Conservation (phyloP, 2,888 invertebrate species). For the Ectemnius lituratus region DNA sequence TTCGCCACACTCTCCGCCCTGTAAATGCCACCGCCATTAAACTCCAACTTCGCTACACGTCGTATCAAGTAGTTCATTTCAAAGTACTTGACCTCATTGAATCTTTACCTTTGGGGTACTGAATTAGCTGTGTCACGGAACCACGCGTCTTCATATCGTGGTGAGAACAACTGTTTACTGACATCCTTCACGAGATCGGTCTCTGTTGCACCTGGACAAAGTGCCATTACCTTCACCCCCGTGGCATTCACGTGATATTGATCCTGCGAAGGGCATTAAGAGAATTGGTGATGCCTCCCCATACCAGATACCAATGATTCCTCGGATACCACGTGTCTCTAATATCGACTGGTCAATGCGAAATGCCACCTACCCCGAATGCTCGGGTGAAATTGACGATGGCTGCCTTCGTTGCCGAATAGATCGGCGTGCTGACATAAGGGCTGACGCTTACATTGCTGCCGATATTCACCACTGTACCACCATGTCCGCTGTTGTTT, state of each 20-base stretch:
- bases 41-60: no score
- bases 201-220: conserved; percentile 86
- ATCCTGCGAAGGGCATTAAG: conserved; percentile 78
- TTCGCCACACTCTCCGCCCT: conserved; percentile 85
- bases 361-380: conserved; percentile 81
- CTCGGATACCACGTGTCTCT: neutral
- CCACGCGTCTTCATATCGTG: conserved; percentile 87
- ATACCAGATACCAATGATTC: neutral
- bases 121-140: conserved; percentile 83
- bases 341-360: neutral
- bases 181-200: conserved; percentile 83
- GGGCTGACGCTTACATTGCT: conserved; percentile 85
- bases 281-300: neutral
- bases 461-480: conserved; percentile 87
- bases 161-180: conserved; percentile 84
- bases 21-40: conserved; percentile 67
- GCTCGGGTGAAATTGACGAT: conserved; percentile 86
- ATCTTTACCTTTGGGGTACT: conserved; percentile 82
- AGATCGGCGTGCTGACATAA: conserved; percentile 86
- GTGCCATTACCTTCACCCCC: conserved; percentile 85
- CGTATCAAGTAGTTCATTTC: neutral
- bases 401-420: conserved; percentile 88
- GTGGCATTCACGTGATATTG: conserved; percentile 86
- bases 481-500: conserved; percentile 87
- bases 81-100: neutral